Percentiles rank a stretch among this genome's conserved stretches.
phyloP scores from a whole-genome alignment of 2,888 invertebrate genomes.

The Cartodere bifasciata region DNA sequence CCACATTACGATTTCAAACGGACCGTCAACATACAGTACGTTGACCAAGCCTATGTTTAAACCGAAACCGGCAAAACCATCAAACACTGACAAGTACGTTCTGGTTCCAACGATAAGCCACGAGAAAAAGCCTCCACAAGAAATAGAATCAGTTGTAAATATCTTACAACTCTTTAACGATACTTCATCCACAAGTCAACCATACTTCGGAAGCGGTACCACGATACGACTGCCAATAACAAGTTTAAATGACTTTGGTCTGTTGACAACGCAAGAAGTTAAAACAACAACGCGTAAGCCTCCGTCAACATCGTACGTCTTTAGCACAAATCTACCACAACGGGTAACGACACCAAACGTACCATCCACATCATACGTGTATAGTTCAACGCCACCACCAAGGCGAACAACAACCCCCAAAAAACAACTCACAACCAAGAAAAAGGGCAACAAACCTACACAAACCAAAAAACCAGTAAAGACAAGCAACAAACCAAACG shows the following conservation, averaged over 20 bases:
- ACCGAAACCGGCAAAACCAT: slow-evolving; percentile 38
- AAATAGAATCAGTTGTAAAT: slow-evolving; percentile 38
- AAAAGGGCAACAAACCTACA: slow-evolving; percentile 15
- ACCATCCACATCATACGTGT: slow-evolving; percentile 37
- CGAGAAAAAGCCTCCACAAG: slow-evolving; percentile 18
- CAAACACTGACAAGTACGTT: slow-evolving; percentile 39
- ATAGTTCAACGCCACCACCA: slow-evolving; percentile 32
- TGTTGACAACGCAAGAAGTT: slow-evolving; percentile 33
- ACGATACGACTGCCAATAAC: slow-evolving; percentile 28
- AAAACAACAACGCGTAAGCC: slow-evolving; percentile 34
- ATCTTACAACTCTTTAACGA: slow-evolving; percentile 53
- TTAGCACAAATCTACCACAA: slow-evolving; percentile 28
- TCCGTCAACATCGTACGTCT: slow-evolving; percentile 37
- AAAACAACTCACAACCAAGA: slow-evolving; percentile 21
- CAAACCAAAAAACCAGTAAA: slow-evolving; percentile 25
- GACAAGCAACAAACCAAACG: slow-evolving; percentile 28
- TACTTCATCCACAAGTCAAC: slow-evolving; percentile 18
- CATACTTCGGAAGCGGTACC: slow-evolving; percentile 23
- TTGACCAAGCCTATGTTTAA: slow-evolving; percentile 41
- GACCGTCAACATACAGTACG: slow-evolving; percentile 25
- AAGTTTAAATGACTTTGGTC: no score
- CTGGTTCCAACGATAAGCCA: slow-evolving; percentile 43
- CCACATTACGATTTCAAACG: slow-evolving; percentile 29
- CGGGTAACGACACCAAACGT: slow-evolving; percentile 17
- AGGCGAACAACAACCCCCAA: slow-evolving; percentile 17